These are phyloP conservation scores for Phocoena phocoena DNA, from an alignment of 2,113 vertebrate species.

Conservation along the genomic window DNA sequence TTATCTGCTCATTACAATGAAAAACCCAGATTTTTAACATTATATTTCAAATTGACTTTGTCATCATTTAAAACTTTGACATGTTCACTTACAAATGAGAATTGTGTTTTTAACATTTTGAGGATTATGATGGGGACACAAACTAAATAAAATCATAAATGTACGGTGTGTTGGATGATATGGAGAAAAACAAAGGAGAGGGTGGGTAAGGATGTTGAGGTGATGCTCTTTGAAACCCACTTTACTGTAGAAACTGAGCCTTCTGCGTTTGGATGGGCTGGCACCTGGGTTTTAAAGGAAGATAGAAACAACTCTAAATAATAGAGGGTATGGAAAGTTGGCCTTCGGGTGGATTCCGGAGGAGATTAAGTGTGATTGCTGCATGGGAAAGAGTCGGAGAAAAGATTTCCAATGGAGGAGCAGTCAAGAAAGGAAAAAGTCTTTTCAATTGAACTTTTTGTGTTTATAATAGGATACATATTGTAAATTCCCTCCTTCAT, in stretches of 20 bases:
- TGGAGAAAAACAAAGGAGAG: not conserved
- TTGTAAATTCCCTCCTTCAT: not conserved
- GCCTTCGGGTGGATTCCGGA: not conserved
- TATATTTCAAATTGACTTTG: slow-evolving; percentile 16
- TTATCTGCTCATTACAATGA: not conserved
- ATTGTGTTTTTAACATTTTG: slow-evolving; percentile 27
- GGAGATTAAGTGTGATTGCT: not conserved
- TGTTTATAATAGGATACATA: not conserved
- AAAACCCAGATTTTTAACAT: not conserved
- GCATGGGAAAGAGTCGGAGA: not conserved
- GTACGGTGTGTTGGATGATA: not conserved
- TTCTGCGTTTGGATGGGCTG: not conserved
- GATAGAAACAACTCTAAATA: slow-evolving; percentile 5
- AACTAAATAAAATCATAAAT: not conserved
- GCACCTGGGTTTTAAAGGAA: not conserved
- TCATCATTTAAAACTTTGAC: not conserved
- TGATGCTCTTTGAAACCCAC: not conserved
- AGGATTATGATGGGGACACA: not conserved
- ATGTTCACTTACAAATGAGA: not conserved
- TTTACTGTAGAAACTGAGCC: not conserved
- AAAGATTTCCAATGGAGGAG: not conserved
- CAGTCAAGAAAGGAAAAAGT: not conserved
- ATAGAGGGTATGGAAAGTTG: not conserved
- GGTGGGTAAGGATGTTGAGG: not conserved
- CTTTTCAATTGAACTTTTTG: not conserved